Evolutionary conservation across 1,140 invertebrate species (phyloP).

Genomic region (Philopotamus ludificatus): DNA sequence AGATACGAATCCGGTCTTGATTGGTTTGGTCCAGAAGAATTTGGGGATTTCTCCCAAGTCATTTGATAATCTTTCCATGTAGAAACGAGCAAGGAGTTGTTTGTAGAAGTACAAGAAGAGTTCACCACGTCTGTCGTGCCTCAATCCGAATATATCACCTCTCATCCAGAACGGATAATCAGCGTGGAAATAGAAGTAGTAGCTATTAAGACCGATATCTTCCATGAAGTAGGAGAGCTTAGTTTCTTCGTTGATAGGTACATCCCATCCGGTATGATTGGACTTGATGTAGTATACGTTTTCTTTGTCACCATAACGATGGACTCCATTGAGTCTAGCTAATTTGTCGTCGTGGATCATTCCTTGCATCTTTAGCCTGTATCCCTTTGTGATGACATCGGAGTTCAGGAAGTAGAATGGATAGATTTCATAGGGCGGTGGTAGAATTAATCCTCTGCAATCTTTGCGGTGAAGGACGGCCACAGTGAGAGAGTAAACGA

Average conservation of each 20-base stretch:
- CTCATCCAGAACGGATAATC: slow-evolving; percentile 57
- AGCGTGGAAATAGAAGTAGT: slow-evolving; percentile 59
- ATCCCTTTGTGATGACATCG: slow-evolving; percentile 58
- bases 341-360: slow-evolving; percentile 42
- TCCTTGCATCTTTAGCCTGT: slow-evolving; percentile 60
- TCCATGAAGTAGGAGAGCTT: slow-evolving; percentile 59
- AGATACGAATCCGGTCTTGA: slow-evolving; percentile 62
- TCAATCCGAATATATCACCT: slow-evolving; percentile 45
- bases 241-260: slow-evolving; percentile 59
- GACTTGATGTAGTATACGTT: slow-evolving; percentile 48
- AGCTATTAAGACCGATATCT: slow-evolving; percentile 61
- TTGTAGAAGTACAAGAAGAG: slow-evolving; percentile 57
- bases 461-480: slow-evolving; percentile 61
- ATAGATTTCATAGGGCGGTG: slow-evolving; percentile 63
- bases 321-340: slow-evolving; percentile 50
- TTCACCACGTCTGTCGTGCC: slow-evolving; percentile 56
- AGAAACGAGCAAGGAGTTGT: slow-evolving; percentile 60
- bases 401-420: slow-evolving; percentile 62
- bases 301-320: slow-evolving; percentile 49
- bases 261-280: slow-evolving; percentile 57
- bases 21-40: slow-evolving; percentile 53
- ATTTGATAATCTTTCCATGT: slow-evolving; percentile 61
- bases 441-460: slow-evolving; percentile 59
- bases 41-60: slow-evolving; percentile 56
- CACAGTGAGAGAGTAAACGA: slow-evolving; percentile 59